Percentiles rank a stretch among this genome's conserved stretches.
These are phyloP conservation scores for Vanessa atalanta DNA, from an alignment of 1,140 invertebrate species.

Conservation along the genomic window DNA sequence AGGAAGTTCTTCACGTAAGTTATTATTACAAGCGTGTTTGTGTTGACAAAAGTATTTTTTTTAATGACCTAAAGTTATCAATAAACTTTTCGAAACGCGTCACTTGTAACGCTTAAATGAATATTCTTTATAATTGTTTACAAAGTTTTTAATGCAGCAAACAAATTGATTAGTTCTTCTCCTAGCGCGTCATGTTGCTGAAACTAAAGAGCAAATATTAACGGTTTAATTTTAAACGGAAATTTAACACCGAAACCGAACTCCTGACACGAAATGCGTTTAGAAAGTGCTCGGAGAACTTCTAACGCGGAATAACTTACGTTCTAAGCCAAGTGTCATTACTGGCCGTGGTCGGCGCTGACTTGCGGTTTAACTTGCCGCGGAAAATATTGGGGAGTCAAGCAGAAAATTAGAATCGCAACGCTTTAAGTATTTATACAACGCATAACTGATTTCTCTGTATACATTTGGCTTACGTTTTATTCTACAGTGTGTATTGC, in stretches of 20 bases:
- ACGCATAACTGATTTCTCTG: background rate
- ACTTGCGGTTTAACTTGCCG: constrained; percentile 14
- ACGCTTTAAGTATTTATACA: background rate
- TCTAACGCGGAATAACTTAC: background rate
- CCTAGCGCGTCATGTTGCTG: too few species aligned
- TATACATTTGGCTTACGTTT: background rate
- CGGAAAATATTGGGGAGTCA: constrained; percentile 12
- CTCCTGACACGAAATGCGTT: constrained; percentile 1
- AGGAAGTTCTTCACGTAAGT: too few species aligned
- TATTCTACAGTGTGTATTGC: background rate
- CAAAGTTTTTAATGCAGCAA: too few species aligned
- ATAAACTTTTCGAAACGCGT: too few species aligned
- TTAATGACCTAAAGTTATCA: too few species aligned
- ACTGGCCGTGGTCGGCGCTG: background rate
- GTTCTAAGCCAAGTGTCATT: background rate
- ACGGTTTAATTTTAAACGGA: background rate
- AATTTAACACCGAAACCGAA: constrained; percentile 5
- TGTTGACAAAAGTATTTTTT: too few species aligned
- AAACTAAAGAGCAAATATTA: background rate
- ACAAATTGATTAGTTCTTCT: too few species aligned
- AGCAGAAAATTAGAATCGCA: constrained; percentile 4
- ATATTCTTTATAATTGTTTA: too few species aligned
- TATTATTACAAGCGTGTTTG: too few species aligned
- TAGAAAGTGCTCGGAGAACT: background rate
- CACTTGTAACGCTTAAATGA: too few species aligned